phyloP scores from a whole-genome alignment of 2,888 invertebrate genomes.

The Odiellus spinosus region DNA sequence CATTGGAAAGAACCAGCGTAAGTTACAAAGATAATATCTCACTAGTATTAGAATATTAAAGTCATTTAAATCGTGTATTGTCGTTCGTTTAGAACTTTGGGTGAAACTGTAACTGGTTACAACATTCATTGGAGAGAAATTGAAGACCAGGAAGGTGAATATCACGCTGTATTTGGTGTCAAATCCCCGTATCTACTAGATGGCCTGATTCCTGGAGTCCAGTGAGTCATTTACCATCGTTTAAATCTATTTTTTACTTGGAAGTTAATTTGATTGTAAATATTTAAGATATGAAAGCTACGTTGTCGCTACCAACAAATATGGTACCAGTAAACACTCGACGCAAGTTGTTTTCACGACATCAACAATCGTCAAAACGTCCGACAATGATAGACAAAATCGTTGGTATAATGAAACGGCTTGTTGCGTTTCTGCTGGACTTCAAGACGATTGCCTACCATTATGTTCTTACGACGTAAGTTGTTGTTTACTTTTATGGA shows the following conservation, averaged over 20 bases:
- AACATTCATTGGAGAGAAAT: conserved; percentile 17
- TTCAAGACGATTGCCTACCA: conserved; percentile 41
- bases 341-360: conserved; percentile 59
- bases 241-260: neutral
- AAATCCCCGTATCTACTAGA: conserved; percentile 55
- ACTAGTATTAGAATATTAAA: too few relatives aligned
- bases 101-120: conserved; percentile 16
- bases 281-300: conserved; percentile 30
- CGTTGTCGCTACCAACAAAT: conserved; percentile 59
- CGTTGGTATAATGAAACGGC: conserved; percentile 53
- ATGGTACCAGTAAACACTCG: conserved; percentile 60
- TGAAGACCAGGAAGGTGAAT: conserved; percentile 13
- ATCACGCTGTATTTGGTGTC: conserved; percentile 29
- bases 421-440: conserved; percentile 54
- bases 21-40: neutral
- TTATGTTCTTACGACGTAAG: conserved; percentile 56
- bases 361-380: conserved; percentile 10
- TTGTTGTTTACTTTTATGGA: neutral
- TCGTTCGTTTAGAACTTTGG: conserved; percentile 7
- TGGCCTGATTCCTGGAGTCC: conserved; percentile 51
- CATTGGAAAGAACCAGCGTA: conserved; percentile 53
- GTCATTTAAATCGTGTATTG: neutral
- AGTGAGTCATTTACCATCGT: conserved; percentile 32
- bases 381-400: conserved; percentile 32
- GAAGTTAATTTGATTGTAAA: neutral